Conservation (phyloP, 2,113 vertebrate genomes). For the Lasiurus borealis region DNA sequence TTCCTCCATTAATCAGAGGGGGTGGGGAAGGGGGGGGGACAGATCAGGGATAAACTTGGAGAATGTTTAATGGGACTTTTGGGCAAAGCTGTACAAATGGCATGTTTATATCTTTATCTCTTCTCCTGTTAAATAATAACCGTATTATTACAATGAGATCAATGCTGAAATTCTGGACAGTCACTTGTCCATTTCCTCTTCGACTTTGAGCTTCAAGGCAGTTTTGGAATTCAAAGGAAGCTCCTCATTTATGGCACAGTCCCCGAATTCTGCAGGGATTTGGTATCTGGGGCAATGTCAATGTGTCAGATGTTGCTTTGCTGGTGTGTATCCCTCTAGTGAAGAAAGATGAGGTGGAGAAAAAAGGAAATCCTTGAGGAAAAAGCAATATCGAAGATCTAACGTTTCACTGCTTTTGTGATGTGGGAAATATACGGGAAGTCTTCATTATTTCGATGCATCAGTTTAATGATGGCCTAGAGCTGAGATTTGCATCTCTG, state of each 20-base stretch:
- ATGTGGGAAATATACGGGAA: not conserved
- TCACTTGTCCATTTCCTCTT: not conserved
- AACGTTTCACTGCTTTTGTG: not conserved
- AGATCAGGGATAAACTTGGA: no score
- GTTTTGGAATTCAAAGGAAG: conserved; percentile 20
- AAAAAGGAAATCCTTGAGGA: conserved; percentile 17
- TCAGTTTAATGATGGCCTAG: conserved; percentile 37
- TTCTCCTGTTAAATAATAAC: no score
- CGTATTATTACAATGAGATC: no score
- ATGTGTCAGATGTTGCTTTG: not conserved
- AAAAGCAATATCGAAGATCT: not conserved
- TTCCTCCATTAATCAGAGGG: no score
- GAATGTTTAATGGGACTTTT: no score
- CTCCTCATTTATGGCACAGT: not conserved
- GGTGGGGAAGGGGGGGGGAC: no score
- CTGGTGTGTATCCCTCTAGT: not conserved
- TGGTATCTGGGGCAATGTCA: not conserved
- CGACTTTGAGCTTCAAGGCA: not conserved
- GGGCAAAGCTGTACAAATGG: no score
- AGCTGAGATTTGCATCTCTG: conserved; percentile 38
- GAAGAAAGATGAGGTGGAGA: not conserved
- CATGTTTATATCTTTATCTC: no score
- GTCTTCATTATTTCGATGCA: conserved; percentile 24
- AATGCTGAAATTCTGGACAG: not conserved
- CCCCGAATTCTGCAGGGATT: not conserved